Conservation (phyloP, 2,888 invertebrate genomes). For the Parapristionchus giblindavisi region DNA sequence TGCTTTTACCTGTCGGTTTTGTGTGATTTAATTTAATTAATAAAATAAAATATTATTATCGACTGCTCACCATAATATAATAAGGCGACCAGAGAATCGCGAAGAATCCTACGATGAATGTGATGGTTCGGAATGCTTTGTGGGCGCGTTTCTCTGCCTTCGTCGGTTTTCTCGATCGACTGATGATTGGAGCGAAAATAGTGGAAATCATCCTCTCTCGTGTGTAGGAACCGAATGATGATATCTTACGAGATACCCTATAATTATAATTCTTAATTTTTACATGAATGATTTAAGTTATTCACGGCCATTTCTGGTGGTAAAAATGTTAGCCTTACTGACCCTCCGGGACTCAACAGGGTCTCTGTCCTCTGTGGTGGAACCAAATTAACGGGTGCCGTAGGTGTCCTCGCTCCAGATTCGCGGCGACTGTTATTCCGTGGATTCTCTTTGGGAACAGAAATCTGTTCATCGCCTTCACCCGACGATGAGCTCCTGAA, state of each 20-base stretch:
- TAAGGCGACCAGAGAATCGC: slow-evolving; percentile 70
- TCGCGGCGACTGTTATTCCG: slow-evolving; percentile 28
- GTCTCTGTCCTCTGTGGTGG: slow-evolving; percentile 46
- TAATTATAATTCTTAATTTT: slow-evolving; percentile 42
- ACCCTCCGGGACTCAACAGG: slow-evolving; percentile 48
- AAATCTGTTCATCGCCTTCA: slow-evolving; percentile 30
- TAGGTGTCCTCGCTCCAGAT: neutral
- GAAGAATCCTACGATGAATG: slow-evolving; percentile 69
- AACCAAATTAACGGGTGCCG: neutral
- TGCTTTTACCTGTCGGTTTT: no score
- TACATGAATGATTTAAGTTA: neutral
- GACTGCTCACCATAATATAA: slow-evolving; percentile 63
- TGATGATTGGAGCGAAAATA: slow-evolving; percentile 54
- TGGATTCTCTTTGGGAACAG: neutral
- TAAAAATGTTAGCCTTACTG: slow-evolving; percentile 1
- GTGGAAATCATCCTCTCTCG: slow-evolving; percentile 55
- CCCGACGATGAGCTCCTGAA: slow-evolving; percentile 36
- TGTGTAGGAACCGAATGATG: slow-evolving; percentile 55
- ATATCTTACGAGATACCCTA: slow-evolving; percentile 58
- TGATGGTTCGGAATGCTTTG: slow-evolving; percentile 69
- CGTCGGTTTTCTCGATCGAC: slow-evolving; percentile 51
- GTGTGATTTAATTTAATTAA: no score
- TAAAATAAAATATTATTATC: no score
- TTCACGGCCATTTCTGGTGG: neutral
- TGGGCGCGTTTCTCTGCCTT: slow-evolving; percentile 67